Evolutionary conservation across 2,113 vertebrate species (phyloP), one percentile per base, ranked within the genome.

Genomic region (Notiomystis cincta): DNA sequence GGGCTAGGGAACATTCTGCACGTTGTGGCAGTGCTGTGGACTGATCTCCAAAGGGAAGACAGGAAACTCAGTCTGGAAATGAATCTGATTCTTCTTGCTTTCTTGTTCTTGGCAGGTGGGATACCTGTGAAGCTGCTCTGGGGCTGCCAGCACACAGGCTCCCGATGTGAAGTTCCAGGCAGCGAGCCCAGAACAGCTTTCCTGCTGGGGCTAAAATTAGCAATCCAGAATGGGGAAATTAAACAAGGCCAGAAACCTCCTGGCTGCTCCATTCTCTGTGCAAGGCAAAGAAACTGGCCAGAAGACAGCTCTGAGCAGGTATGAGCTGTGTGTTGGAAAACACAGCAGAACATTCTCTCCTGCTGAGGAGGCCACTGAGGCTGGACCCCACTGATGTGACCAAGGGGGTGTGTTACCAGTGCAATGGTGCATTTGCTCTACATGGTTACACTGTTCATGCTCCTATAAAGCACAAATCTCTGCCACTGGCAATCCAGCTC

Each of bases 81-180:
- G 37, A 81, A 83, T 44, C 67, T 45, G 72, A 53, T 44, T 42
- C 64, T 83, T 90, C 71, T 75, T 80, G 56, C 72, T 93, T 87
- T 96, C 92, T 96, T 96, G 67, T 94, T 94, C 79, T 96, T 97
- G 96, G 95, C 95, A 96, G 84, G 91, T 95, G 77, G 81, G 75
- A 50, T 24, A 96, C 95, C 95, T 95, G 91, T 23, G 72, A 89
- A 71, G 67, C 30, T 57, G 90, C 23, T 35, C 42, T 66, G 50
- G 47, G 85, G 87, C 87, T 1, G 79, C 87, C 93, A 95, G 82
- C 64, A 66, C 90, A 60, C 87, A 91, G 89, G 25, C 69, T 84
- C 82, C 75, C 3, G 16, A 53, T 24, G 81, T 25, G 10, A 35
- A 8, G 0, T 51, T 93, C 84, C 66, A 82, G 95, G 94, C 95